Percentiles rank a stretch among this genome's conserved stretches.
Evolutionary conservation across 2,797 vertebrate genomes (phyloP).

Genomic region (Schizopygopsis malacanthus): DNA sequence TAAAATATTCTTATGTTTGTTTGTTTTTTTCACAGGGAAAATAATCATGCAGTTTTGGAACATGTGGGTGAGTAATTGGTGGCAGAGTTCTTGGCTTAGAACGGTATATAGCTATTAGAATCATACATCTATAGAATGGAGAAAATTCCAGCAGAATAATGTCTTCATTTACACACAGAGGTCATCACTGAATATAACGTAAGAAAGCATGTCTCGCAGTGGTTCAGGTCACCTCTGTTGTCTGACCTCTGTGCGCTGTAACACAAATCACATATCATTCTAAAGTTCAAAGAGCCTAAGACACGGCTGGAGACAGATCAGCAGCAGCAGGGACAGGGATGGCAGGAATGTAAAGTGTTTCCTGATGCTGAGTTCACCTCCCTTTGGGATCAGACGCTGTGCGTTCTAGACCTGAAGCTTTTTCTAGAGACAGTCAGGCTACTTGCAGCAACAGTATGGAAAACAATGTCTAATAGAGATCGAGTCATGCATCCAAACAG

Average conservation of each 20-base stretch:
- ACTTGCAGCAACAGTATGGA: not conserved
- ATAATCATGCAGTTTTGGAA: not conserved
- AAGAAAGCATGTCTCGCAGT: not conserved
- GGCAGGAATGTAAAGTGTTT: slow-evolving; percentile 62
- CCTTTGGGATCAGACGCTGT: slow-evolving; percentile 41
- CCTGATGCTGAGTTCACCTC: slow-evolving; percentile 59
- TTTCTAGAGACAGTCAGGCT: not conserved
- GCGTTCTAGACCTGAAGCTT: slow-evolving; percentile 15
- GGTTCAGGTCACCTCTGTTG: slow-evolving; percentile 26
- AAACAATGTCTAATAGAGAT: not conserved
- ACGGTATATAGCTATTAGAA: not conserved
- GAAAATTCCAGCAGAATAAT: not conserved
- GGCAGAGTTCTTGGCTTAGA: not conserved
- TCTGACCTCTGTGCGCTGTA: slow-evolving; percentile 26
- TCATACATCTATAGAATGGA: not conserved
- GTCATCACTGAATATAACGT: not conserved
- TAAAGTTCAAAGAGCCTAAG: slow-evolving; percentile 42
- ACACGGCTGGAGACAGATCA: slow-evolving; percentile 42
- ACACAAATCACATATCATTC: slow-evolving; percentile 42
- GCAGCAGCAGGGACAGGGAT: slow-evolving; percentile 33
- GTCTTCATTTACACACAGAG: slow-evolving; percentile 7
- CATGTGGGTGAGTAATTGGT: not conserved
- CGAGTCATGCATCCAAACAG: not conserved
- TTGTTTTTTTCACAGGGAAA: not conserved
- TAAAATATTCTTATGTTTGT: not conserved